phyloP scores from a whole-genome alignment of 2,888 invertebrate species.

The Eristalis intricaria region DNA sequence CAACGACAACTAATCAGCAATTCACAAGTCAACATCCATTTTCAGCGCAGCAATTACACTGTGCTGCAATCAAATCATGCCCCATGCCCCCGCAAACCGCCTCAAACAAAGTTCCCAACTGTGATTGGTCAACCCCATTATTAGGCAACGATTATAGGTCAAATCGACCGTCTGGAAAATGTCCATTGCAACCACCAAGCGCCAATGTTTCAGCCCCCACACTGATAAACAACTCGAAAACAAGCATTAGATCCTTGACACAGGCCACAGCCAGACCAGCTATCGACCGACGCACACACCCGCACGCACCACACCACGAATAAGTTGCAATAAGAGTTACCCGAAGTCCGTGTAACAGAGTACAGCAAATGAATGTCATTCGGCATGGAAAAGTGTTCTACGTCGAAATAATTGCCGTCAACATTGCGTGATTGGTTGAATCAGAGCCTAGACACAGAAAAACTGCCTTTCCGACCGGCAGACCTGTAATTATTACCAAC shows the following conservation, averaged over 20 bases:
- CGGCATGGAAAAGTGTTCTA: constrained; percentile 79
- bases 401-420: constrained; percentile 80
- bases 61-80: constrained; percentile 12
- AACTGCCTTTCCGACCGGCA: constrained; percentile 50
- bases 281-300: background rate
- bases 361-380: constrained; percentile 78
- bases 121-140: constrained; percentile 59
- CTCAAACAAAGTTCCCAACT: constrained; percentile 29
- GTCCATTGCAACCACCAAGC: constrained; percentile 51
- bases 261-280: constrained; percentile 3
- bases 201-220: constrained; percentile 27
- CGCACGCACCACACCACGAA: background rate
- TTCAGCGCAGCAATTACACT: constrained; percentile 6
- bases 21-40: background rate
- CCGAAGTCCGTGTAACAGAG: constrained; percentile 79
- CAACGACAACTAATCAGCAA: background rate
- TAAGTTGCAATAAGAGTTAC: constrained; percentile 78
- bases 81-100: background rate
- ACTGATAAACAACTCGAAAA: constrained; percentile 33
- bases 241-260: constrained; percentile 34
- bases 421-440: constrained; percentile 82
- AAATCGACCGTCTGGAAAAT: constrained; percentile 48
- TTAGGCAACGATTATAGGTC: constrained; percentile 67
- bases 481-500: constrained; percentile 60
- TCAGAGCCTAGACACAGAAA: constrained; percentile 75